A percentile compares a stretch with the other conserved stretches of the same genome.
Evolutionary conservation across 2,888 invertebrate genomes (phyloP).

Genomic region (Geophilus truncorum): DNA sequence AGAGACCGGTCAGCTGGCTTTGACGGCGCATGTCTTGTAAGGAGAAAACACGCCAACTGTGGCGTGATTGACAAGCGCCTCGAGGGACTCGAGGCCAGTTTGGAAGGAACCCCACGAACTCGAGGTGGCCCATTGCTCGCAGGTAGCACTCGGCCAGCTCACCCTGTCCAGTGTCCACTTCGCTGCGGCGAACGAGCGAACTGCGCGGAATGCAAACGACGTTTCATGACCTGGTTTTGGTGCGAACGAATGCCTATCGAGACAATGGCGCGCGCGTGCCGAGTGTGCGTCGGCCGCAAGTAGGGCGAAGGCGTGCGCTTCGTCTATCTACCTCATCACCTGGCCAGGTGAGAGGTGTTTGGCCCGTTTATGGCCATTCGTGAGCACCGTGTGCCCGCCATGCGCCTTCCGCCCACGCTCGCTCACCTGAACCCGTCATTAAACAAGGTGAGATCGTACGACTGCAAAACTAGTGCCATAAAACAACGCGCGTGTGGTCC

Average conservation of each 20-base stretch:
- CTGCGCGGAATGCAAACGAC: background rate
- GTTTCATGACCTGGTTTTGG: background rate
- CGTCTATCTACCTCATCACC: conserved; percentile 4
- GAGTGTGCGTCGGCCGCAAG: background rate
- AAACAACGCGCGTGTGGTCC: background rate
- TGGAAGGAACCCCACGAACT: background rate
- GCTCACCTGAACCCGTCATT: conserved; percentile 13
- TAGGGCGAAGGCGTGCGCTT: conserved; percentile 13
- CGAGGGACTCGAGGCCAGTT: background rate
- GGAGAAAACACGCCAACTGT: background rate
- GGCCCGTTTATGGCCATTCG: conserved; percentile 15
- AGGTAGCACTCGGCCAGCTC: background rate
- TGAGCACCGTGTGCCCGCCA: conserved; percentile 6
- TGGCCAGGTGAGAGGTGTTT: conserved; percentile 22
- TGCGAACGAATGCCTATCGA: background rate
- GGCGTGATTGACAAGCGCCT: background rate
- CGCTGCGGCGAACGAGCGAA: background rate
- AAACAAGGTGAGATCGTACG: background rate
- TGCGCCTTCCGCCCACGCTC: background rate
- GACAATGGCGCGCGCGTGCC: conserved; percentile 18
- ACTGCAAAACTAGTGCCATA: background rate
- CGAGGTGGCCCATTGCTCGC: background rate
- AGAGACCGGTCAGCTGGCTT: background rate
- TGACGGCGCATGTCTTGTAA: background rate
- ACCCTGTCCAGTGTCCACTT: background rate